Evolutionary conservation across 2,797 vertebrate genomes (phyloP), one percentile per base, ranked within the genome.

Genomic region (Sphenodon punctatus): DNA sequence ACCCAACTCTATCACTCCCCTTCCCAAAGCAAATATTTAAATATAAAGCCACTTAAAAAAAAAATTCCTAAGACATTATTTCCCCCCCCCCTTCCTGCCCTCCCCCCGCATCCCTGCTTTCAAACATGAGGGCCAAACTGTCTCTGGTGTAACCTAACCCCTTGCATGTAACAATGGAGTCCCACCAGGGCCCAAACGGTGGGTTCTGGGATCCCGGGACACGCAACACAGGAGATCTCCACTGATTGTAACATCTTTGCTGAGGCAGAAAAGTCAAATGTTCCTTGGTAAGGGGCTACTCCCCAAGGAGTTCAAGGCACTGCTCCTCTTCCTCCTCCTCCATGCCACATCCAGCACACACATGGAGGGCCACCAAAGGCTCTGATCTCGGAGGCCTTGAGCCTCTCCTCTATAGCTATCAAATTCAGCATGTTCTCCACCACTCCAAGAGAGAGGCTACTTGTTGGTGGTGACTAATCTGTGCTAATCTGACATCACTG

Each of bases 21-120:
- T 79, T 65, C 72, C 73, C 65, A 70, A 82, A 51, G 69, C 80
- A 82, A 75, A 69, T 70, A 82, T 71, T 82, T 82, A 82, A 76
- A 82, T 82, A 82, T 49, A 70, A 70, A 76, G 72, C 66, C 67
- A 70, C 63, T 76, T 75, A 43, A 41, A 81, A 70, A 74, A 67
- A 67, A 46, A 43, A 25, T 16, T n/a, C n/a, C 25, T 30, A 30
- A 46, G 70, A 39, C 42, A 70, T 64, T 20, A 46, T 65, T n/a
- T 70, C 27, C 49, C 45, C 49, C 42, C 45, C 51, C 51, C 25
- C 48, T 27, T 65, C 71, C 25, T 66, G 61, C 12, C n/a, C 34
- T 34, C 6, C 34, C 32, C 32, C 32, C 6, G 6, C 32, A 32
- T 32, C 32, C 32, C 32, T 32, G 27, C 16, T 16, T 53, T 27